A percentile compares a stretch with the other conserved stretches of the same genome.
phyloP scores from a whole-genome alignment of 2,797 vertebrate genomes.

The Hyperoplus immaculatus region DNA sequence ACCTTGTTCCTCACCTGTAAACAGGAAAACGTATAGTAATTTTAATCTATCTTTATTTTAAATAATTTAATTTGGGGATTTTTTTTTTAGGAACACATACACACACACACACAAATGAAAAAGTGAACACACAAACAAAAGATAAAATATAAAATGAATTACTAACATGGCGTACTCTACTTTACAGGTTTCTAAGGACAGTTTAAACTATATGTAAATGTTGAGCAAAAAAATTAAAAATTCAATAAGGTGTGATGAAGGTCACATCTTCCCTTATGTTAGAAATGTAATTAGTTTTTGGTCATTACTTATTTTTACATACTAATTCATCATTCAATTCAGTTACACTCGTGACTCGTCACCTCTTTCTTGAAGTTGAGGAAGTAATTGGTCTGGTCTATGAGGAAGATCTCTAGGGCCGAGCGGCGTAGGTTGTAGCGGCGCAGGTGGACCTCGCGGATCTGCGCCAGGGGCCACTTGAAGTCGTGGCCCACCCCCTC shows the following conservation, averaged over 20 bases:
- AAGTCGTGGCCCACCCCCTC: constrained; percentile 97
- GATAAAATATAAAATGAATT: too few relatives aligned
- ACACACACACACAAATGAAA: too few relatives aligned
- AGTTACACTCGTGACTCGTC: not conserved
- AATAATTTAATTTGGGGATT: too few relatives aligned
- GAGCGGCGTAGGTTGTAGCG: constrained; percentile 96
- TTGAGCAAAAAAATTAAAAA: too few relatives aligned
- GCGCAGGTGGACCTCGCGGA: constrained; percentile 95
- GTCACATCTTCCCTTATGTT: not conserved
- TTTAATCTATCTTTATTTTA: not conserved
- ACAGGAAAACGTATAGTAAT: constrained; percentile 2
- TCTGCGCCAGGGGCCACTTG: constrained; percentile 95
- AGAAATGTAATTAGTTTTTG: not conserved
- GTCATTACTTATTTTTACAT: not conserved
- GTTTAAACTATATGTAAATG: too few relatives aligned
- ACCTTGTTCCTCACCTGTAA: constrained; percentile 94
- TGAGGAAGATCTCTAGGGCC: constrained; percentile 97
- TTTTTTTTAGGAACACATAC: too few relatives aligned
- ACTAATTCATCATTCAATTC: too few relatives aligned
- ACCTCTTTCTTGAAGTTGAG: constrained; percentile 99
- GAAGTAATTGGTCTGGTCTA: constrained; percentile 97
- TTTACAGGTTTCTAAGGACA: too few relatives aligned
- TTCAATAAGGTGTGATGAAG: too few relatives aligned
- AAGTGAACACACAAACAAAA: too few relatives aligned
- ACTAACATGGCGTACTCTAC: too few relatives aligned